A percentile compares a stretch with the other conserved stretches of the same genome.
Conservation (phyloP, 2,113 vertebrate genomes). For the Neotragus pygmaeus region DNA sequence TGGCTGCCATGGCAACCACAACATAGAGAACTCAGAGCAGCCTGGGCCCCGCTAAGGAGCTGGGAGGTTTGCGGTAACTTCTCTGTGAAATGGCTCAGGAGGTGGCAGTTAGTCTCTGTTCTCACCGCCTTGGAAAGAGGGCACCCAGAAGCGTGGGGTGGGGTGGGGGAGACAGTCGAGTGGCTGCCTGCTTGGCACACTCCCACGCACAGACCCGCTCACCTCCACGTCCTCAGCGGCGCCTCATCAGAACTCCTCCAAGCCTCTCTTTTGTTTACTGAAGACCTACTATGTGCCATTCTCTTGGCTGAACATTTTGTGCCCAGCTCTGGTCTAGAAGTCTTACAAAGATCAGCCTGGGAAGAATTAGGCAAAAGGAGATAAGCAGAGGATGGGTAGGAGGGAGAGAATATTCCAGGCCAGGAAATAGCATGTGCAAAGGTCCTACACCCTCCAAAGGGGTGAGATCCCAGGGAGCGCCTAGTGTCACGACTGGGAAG, state of each 20-base stretch:
- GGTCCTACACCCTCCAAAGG: neutral
- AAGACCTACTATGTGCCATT: neutral
- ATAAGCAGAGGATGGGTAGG: neutral
- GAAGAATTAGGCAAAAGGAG: neutral
- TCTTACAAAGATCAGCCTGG: neutral
- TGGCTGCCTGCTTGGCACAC: fast-evolving
- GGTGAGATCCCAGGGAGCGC: neutral
- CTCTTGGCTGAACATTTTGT: neutral
- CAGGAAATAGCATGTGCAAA: neutral
- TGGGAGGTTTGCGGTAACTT: neutral
- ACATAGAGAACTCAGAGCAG: neutral
- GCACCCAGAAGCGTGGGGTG: neutral
- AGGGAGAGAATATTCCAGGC: neutral
- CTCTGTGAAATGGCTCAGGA: neutral
- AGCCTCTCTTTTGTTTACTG: neutral
- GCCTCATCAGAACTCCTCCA: neutral
- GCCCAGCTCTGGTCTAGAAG: neutral
- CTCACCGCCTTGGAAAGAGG: neutral
- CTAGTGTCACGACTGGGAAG: neutral
- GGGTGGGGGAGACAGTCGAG: neutral
- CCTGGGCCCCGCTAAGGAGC: neutral
- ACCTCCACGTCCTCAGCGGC: fast-evolving
- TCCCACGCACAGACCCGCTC: neutral
- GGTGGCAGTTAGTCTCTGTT: neutral
- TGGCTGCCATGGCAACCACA: constrained; percentile 4